Percentiles rank a stretch among this genome's conserved stretches.
These are phyloP conservation scores for Therioaphis trifolii DNA, from an alignment of 2,888 invertebrate genomes.

Conservation along the genomic window DNA sequence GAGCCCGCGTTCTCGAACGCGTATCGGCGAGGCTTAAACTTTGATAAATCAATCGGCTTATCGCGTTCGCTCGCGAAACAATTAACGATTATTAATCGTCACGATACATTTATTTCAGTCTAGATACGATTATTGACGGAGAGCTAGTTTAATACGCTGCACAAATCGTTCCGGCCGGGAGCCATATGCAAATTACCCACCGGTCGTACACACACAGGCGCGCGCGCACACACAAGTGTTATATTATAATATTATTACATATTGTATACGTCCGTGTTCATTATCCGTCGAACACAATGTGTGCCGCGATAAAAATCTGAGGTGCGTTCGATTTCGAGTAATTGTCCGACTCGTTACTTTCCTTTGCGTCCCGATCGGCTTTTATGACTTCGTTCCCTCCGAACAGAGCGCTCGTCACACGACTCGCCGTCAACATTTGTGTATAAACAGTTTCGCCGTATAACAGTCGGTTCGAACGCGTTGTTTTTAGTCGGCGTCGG, in stretches of 20 bases:
- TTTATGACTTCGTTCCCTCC: background rate
- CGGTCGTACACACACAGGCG: no score
- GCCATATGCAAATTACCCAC: slow-evolving; percentile 29
- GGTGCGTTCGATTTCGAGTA: background rate
- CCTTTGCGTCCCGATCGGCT: background rate
- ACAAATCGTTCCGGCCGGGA: slow-evolving; percentile 25
- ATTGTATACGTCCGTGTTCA: no score
- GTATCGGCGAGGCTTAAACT: no score
- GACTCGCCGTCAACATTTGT: no score
- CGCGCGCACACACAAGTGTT: no score
- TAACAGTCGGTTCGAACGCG: no score
- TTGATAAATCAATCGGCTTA: no score
- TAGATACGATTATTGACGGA: background rate
- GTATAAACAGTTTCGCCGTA: no score
- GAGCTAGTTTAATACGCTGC: background rate
- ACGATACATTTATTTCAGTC: background rate
- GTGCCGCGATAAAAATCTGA: slow-evolving; percentile 19
- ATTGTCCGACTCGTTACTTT: background rate
- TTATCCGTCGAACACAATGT: slow-evolving; percentile 47
- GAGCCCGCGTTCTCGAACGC: no score
- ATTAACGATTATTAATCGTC: background rate
- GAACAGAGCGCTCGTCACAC: no score
- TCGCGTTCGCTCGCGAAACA: background rate
- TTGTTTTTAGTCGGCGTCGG: no score
- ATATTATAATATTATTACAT: no score